phyloP scores from a whole-genome alignment of 2,888 invertebrate genomes.

The Malachius bipustulatus region DNA sequence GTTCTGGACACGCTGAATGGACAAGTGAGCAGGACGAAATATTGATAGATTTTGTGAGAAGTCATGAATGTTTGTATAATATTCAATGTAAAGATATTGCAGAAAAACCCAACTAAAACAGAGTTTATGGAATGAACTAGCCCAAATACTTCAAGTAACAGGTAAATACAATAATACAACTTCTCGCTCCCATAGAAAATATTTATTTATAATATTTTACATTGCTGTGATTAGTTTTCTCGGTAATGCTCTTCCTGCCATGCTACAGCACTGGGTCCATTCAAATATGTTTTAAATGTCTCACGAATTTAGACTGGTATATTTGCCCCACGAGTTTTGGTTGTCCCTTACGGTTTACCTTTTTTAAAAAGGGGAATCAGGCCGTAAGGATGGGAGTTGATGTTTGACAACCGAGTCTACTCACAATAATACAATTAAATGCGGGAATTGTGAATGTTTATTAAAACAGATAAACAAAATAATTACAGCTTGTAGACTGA shows the following conservation, averaged over 20 bases:
- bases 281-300: slow-evolving; percentile 15
- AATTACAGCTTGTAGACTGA: too few relatives aligned
- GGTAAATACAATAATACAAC: slow-evolving; percentile 12
- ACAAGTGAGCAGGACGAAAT: slow-evolving; percentile 8
- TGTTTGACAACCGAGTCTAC: too few relatives aligned
- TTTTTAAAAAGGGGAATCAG: too few relatives aligned
- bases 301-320: slow-evolving; percentile 14
- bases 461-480: too few relatives aligned
- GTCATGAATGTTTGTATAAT: slow-evolving; percentile 10
- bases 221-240: slow-evolving; percentile 10
- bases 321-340: slow-evolving; percentile 14
- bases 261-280: slow-evolving; percentile 12
- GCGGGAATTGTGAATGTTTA: too few relatives aligned
- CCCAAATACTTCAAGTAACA: slow-evolving; percentile 11
- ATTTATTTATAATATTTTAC: slow-evolving; percentile 4
- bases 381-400: too few relatives aligned
- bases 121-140: slow-evolving; percentile 13
- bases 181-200: slow-evolving; percentile 7
- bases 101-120: slow-evolving; percentile 8
- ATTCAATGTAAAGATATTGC: slow-evolving; percentile 7
- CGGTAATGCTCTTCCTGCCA: slow-evolving; percentile 14
- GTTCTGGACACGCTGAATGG: too few relatives aligned
- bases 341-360: too few relatives aligned
- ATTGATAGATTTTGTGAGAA: slow-evolving; percentile 11
- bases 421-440: too few relatives aligned